A percentile compares a stretch with the other conserved stretches of the same genome.
Conservation (phyloP, 2,113 vertebrate species). For the Mus spicilegus region DNA sequence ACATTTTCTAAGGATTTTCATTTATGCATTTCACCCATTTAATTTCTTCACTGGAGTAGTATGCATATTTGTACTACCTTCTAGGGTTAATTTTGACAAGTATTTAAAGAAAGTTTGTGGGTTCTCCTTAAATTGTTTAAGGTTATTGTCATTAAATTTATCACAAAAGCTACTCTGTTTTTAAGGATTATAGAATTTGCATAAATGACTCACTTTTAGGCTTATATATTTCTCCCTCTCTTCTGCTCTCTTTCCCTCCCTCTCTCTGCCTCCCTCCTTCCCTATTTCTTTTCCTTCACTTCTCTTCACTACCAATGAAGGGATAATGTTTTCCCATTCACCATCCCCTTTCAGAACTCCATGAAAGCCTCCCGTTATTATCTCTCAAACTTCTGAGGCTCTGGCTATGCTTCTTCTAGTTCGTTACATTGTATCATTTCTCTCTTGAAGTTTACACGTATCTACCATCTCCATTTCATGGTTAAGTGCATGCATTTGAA, state of each 20-base stretch:
- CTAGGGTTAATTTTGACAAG: neutral
- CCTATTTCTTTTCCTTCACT: too few species aligned
- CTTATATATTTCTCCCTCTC: neutral
- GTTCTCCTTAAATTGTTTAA: conserved; percentile 16
- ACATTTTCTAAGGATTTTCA: neutral
- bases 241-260: rapidly evolving
- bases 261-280: neutral
- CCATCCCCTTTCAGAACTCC: neutral
- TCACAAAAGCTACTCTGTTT: neutral
- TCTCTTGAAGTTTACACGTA: neutral
- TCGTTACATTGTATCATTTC: neutral
- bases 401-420: neutral
- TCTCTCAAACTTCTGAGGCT: neutral
- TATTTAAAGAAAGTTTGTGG: neutral
- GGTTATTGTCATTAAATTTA: neutral
- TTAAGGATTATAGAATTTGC: neutral
- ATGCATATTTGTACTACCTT: neutral
- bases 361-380: neutral
- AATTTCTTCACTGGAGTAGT: neutral
- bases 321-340: neutral
- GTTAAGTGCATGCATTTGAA: neutral
- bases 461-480: neutral
- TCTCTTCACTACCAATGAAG: neutral
- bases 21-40: neutral
- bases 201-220: too few species aligned